phyloP scores from a whole-genome alignment of 2,797 vertebrate genomes.

The Ctenopoma multispine region DNA sequence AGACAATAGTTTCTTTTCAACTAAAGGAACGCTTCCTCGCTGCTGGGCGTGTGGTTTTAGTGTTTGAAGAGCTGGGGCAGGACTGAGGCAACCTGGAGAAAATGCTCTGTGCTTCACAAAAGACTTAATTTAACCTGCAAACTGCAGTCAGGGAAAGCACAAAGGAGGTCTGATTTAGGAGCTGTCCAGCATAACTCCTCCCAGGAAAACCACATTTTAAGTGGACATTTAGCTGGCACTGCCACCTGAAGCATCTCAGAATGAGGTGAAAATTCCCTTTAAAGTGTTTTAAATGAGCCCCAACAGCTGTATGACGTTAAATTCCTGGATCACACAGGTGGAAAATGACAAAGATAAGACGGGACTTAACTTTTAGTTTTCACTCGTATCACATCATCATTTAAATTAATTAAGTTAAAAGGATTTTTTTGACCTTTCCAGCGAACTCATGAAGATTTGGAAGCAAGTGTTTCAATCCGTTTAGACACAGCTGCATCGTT shows the following conservation, averaged over 20 bases:
- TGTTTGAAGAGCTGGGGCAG: constrained; percentile 54
- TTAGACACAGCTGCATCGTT: constrained; percentile 24
- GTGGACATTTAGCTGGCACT: background rate
- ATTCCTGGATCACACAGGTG: background rate
- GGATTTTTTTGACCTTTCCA: constrained; percentile 4
- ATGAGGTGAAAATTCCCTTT: background rate
- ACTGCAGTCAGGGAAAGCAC: constrained; percentile 23
- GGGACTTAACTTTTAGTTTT: background rate
- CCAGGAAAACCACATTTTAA: background rate
- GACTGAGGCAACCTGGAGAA: constrained; percentile 60
- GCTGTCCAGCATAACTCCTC: background rate
- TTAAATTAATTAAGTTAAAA: constrained; percentile 1
- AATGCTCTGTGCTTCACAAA: constrained; percentile 47
- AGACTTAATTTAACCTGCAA: constrained; percentile 60
- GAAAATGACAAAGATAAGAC: background rate
- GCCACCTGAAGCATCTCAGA: background rate
- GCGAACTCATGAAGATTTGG: no score
- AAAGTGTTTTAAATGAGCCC: background rate
- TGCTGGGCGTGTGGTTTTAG: constrained; percentile 52
- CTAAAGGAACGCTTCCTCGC: constrained; percentile 36
- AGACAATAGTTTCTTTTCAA: constrained; percentile 54
- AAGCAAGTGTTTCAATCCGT: constrained; percentile 1
- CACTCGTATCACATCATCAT: background rate
- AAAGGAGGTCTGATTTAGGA: constrained; percentile 1
- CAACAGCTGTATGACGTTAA: background rate